Evolutionary conservation across 2,113 vertebrate genomes (phyloP), one percentile per base, ranked within the genome.

Genomic region (Lamprotornis superbus): DNA sequence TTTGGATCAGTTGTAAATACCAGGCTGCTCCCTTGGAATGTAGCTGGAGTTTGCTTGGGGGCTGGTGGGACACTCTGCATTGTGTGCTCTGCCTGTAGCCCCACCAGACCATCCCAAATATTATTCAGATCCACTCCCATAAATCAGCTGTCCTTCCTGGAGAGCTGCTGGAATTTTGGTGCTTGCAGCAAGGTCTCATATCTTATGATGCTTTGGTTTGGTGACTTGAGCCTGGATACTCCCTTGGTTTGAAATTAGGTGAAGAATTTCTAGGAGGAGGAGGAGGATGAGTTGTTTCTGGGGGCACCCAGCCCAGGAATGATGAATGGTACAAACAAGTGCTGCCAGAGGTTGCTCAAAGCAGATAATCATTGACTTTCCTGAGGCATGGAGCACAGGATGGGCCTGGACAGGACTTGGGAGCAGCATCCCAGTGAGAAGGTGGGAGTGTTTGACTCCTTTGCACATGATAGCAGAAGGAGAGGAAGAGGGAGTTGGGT

Each of bases 1-100:
- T 98, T 98, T 95, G 64, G 95, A 93, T 95, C 89, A 61, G 82
- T 73, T 97, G 98, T 98, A 98, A 99, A 98, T 98, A 98, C 68
- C 98, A 98, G 92, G 28, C 89, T 92, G 92, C 94, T 97, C 94
- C 94, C 93, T 95, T 97, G 97, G 98, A 98, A 98, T 92, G 89
- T 94, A 86, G 64, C 87, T 86, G 94, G 94, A 94, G 90, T 98
- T 98, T 98, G 96, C 98, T 96, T 31, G 73, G 97, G 97, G 97
- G 97, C 97, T 96, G 94, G 83, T 44, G 94, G 97, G 95, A 92
- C 84, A 81, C 89, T 97, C 39, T 52, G 88, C 44, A 9, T 65
- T 97, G 95, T 97, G 97, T 98, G 95, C 88, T 97, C 91, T 96
- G 79, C 85, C 86, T 70, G 87, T 84, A 84, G 89, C 33, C 56